Percentiles rank a stretch among this genome's conserved stretches.
Conservation (phyloP, 2,797 vertebrate species). For the Helarctos malayanus region DNA sequence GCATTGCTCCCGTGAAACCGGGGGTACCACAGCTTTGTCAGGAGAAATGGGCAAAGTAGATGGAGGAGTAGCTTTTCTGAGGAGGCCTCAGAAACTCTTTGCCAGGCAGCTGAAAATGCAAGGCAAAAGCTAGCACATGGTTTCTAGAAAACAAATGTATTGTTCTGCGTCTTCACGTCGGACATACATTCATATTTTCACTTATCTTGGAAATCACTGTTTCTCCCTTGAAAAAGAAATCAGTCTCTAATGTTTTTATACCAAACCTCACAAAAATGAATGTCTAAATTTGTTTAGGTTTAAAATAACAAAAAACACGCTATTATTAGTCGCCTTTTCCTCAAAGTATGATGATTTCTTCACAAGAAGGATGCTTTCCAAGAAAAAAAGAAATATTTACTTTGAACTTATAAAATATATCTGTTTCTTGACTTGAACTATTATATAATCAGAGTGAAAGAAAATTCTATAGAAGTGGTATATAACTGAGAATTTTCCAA, state of each 20-base stretch:
- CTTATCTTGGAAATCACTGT: background rate
- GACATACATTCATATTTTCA: background rate
- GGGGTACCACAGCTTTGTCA: background rate
- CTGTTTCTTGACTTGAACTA: background rate
- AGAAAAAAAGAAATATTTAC: constrained; percentile 17
- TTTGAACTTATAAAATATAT: constrained; percentile 8
- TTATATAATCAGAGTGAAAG: background rate
- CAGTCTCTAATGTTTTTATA: background rate
- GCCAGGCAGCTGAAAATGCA: background rate
- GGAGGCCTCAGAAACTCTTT: background rate
- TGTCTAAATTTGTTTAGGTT: background rate
- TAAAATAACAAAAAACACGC: background rate
- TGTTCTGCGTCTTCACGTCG: background rate
- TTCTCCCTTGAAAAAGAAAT: background rate
- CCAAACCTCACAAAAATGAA: background rate
- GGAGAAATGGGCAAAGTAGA: background rate
- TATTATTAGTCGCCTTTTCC: background rate
- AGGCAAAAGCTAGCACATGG: background rate
- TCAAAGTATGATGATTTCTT: background rate
- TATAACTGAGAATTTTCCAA: background rate
- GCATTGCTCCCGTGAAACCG: background rate
- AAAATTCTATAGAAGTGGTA: background rate
- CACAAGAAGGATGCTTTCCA: background rate
- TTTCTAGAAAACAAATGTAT: background rate
- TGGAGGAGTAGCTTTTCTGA: background rate